Evolutionary conservation across 2,797 vertebrate genomes (phyloP).

Genomic region (Eulemur albifrons): DNA sequence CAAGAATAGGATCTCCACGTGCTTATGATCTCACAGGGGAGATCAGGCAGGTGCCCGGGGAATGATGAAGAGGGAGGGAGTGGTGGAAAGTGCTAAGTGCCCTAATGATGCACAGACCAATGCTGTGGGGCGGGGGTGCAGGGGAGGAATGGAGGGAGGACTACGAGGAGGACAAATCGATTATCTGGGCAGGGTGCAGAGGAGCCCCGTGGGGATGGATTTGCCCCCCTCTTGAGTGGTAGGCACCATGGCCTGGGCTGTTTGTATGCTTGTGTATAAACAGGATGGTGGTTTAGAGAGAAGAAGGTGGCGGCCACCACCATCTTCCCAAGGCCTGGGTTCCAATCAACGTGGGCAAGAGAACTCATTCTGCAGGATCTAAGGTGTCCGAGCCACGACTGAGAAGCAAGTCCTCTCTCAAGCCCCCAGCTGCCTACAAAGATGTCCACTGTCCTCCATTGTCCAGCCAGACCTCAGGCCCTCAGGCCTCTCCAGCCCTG

Average conservation of each 20-base stretch:
- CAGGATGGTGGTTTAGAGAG: neutral
- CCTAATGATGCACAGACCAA: neutral
- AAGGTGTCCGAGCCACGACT: neutral
- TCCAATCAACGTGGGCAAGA: too few relatives aligned
- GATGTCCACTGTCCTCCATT: neutral
- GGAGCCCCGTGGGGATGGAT: neutral
- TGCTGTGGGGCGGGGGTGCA: neutral
- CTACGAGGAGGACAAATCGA: neutral
- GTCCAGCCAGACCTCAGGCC: neutral
- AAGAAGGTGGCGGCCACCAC: too few relatives aligned
- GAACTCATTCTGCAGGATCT: neutral
- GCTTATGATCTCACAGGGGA: neutral
- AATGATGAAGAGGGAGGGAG: neutral
- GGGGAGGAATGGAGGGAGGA: too few relatives aligned
- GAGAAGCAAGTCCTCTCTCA: neutral
- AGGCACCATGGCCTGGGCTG: neutral
- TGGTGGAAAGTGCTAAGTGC: neutral
- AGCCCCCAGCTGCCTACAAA: neutral
- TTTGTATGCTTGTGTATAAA: neutral
- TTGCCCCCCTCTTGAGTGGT: neutral
- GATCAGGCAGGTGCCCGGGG: neutral
- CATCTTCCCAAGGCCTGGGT: neutral
- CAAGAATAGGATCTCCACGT: neutral
- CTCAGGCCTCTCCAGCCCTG: neutral
- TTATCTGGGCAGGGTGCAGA: fast-evolving